Percentiles rank a stretch among this genome's conserved stretches.
Conservation (phyloP, 2,113 vertebrate species). For the Zeus faber region DNA sequence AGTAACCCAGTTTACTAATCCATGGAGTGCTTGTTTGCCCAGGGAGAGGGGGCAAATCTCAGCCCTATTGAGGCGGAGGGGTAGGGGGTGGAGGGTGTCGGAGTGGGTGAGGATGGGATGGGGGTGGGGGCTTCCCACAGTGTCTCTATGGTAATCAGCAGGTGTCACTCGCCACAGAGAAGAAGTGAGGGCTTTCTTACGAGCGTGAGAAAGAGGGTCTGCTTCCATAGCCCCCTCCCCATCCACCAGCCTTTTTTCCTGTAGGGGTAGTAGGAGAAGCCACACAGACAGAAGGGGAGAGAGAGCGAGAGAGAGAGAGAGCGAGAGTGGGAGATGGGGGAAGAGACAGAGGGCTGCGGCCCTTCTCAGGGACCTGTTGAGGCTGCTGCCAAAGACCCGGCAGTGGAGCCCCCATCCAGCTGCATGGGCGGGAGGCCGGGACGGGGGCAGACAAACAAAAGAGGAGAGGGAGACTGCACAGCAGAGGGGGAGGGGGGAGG, state of each 20-base stretch:
- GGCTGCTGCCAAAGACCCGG: conserved; percentile 69
- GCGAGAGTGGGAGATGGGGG: conserved; percentile 37
- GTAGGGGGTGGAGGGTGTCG: conserved; percentile 10
- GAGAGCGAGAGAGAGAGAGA: conserved; percentile 40
- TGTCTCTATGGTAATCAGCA: conserved; percentile 92
- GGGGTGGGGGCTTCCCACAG: conserved; percentile 76
- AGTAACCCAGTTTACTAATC: conserved; percentile 79
- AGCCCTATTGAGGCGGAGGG: conserved; percentile 63
- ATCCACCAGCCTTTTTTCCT: conserved; percentile 43
- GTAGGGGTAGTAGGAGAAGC: conserved; percentile 62
- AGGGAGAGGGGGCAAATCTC: conserved; percentile 66
- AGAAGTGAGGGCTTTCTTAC: conserved; percentile 82
- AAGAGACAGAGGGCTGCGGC: conserved; percentile 52
- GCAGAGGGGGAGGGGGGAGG: conserved; percentile 19
- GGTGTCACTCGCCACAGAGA: conserved; percentile 83
- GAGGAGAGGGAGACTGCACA: conserved; percentile 32
- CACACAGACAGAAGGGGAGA: conserved; percentile 53
- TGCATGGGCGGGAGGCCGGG: conserved; percentile 60
- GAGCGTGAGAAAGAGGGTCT: conserved; percentile 85
- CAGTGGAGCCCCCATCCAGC: conserved; percentile 60
- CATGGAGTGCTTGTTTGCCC: conserved; percentile 74
- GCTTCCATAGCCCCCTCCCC: conserved; percentile 55
- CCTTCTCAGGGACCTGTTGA: conserved; percentile 79
- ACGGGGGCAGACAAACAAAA: conserved; percentile 44
- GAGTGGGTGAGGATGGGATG: conserved; percentile 29